A percentile compares a stretch with the other conserved stretches of the same genome.
These are phyloP conservation scores for Zaprionus gabonicus DNA, from an alignment of 1,140 invertebrate genomes.

Conservation along the genomic window DNA sequence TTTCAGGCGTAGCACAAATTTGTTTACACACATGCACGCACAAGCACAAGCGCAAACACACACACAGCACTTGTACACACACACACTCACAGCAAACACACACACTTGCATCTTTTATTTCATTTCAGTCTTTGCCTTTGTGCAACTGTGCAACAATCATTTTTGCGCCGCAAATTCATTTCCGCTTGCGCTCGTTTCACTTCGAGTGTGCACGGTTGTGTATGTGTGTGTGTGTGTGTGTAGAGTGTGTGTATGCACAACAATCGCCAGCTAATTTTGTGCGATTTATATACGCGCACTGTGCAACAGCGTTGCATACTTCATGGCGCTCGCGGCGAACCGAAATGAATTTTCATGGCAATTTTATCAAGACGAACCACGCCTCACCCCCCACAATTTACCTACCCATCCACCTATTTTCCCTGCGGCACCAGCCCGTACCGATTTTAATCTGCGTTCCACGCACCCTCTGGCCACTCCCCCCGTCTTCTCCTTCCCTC, in stretches of 20 bases:
- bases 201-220: slow-evolving; percentile 1
- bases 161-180: slow-evolving; percentile 79
- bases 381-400: not conserved
- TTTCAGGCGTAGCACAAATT: slow-evolving; percentile 45
- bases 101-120: slow-evolving; percentile 60
- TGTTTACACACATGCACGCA: slow-evolving; percentile 34
- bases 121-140: slow-evolving; percentile 60
- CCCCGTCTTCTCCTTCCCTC: not conserved
- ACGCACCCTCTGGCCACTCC: not conserved
- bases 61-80: not conserved
- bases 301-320: slow-evolving; percentile 43
- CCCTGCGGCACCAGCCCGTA: slow-evolving; percentile 2
- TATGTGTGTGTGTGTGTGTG: slow-evolving; percentile 17
- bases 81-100: slow-evolving; percentile 8
- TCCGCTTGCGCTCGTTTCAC: slow-evolving; percentile 61
- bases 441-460: slow-evolving; percentile 45
- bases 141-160: slow-evolving; percentile 77
- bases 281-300: slow-evolving; percentile 43
- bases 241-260: slow-evolving; percentile 36
- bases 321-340: slow-evolving; percentile 22
- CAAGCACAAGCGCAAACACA: slow-evolving; percentile 18
- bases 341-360: slow-evolving; percentile 58
- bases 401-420: not conserved
- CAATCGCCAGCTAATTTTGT: slow-evolving; percentile 66
- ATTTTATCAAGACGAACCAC: slow-evolving; percentile 37